Base-by-base conservation (phyloP, 2,888 invertebrate species). In the Macrophya annulata region DNA sequence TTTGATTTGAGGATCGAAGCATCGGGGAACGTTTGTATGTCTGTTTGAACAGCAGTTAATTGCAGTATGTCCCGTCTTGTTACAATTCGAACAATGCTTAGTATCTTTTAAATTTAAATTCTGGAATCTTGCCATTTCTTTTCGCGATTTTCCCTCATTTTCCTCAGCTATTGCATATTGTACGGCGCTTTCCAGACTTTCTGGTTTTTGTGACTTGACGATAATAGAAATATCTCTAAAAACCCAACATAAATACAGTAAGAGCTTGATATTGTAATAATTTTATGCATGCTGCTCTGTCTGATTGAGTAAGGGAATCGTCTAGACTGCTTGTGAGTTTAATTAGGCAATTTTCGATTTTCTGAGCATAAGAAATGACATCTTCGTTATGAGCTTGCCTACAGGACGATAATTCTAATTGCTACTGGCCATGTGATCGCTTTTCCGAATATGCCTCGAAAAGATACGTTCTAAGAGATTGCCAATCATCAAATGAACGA, bases 141-240 rank as follows among this genome's bases (percentile, higher is more conserved):
- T n/a, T 45, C 85, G 85, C 5, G 88, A 89, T 88, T 88, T 89
- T 65, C 87, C 86, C 86, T 89, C 88, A 74, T 88, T 87, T 87
- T 90, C 90, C 87, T 91, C 89, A 0, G 88, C 89, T 79, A 89
- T 83, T 0, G 90, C 90, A 15, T 88, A 87, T 51, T 89, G 88
- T 12, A 91, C 86, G 0, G 90, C 90, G 10, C n/a, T n/a, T n/a
- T n/a, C n/a, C n/a, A n/a, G n/a, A n/a, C n/a, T n/a, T n/a, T 90
- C 89, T 85, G 90, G 90, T 87, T 87, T 90, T 87, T 90, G 90
- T 9, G 90, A 89, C 86, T 90, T 91, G 40, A 91, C 87, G 79
- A 91, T 86, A 82, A 91, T 87, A 10, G 88, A 86, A 12, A 91
- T 84, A 79, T 91, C 89, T 85, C 87, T 89, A 71, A 85, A 91